phyloP scores from a whole-genome alignment of 2,888 invertebrate species.

The Ptychoptera albimana region DNA sequence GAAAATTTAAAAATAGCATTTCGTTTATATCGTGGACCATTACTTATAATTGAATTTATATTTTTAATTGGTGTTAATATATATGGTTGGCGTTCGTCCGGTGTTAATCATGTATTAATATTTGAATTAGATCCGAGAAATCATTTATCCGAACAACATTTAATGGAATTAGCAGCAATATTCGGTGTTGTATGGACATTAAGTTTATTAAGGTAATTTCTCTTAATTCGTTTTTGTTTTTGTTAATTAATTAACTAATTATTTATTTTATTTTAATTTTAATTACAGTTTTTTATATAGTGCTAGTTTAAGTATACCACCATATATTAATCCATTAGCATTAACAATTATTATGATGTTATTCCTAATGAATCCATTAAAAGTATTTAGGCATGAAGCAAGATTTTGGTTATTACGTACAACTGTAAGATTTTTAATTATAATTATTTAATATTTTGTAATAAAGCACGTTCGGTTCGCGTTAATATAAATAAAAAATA shows the following conservation, averaged over 20 bases:
- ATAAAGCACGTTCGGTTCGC: conserved; percentile 5
- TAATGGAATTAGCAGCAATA: conserved; percentile 86
- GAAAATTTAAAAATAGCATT: conserved; percentile 75
- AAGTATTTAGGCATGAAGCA: conserved; percentile 81
- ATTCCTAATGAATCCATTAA: conserved; percentile 85
- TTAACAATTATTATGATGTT: conserved; percentile 65
- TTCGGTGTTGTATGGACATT: conserved; percentile 91
- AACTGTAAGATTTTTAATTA: conserved; percentile 43
- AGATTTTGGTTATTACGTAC: conserved; percentile 87
- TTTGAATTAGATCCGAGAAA: conserved; percentile 94
- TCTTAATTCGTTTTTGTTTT: not conserved
- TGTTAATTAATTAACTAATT: not conserved
- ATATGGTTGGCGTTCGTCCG: conserved; percentile 93
- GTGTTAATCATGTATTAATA: conserved; percentile 94
- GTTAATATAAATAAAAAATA: not conserved
- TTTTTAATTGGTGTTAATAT: conserved; percentile 93
- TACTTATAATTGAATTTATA: conserved; percentile 81
- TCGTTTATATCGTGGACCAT: conserved; percentile 83
- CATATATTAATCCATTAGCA: conserved; percentile 80
- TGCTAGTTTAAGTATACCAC: conserved; percentile 71
- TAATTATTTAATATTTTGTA: conserved; percentile 3
- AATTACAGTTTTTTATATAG: conserved; percentile 38
- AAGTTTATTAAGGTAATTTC: conserved; percentile 53
- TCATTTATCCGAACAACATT: conserved; percentile 83
- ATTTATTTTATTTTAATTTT: not conserved